Conservation (phyloP, 2,888 invertebrate species). For the Seladonia tumulorum region DNA sequence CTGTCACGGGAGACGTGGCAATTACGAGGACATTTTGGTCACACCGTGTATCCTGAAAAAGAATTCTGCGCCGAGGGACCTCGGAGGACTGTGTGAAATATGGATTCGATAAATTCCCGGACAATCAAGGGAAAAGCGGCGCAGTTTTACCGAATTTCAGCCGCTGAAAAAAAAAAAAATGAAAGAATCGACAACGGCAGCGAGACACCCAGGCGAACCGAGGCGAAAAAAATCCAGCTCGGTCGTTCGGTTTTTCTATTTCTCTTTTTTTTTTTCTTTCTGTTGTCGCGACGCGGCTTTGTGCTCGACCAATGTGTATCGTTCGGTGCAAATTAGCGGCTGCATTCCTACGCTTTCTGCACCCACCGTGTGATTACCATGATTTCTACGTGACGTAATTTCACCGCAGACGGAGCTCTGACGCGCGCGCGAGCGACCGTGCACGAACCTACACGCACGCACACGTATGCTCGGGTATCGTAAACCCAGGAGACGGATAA, state of each 20-base stretch:
- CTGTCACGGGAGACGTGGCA: background rate
- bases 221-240: background rate
- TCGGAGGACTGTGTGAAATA: background rate
- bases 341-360: slow-evolving; percentile 80
- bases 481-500: background rate
- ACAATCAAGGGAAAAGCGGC: background rate
- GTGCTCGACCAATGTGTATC: slow-evolving; percentile 28
- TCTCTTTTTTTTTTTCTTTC: background rate
- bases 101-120: background rate
- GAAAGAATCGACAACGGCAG: background rate
- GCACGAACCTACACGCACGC: background rate
- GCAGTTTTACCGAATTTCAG: background rate
- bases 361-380: slow-evolving; percentile 72
- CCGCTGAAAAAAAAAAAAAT: background rate
- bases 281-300: slow-evolving; percentile 13
- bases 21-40: background rate
- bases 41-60: too few relatives aligned
- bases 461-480: background rate
- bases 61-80: background rate
- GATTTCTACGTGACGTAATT: slow-evolving; percentile 79
- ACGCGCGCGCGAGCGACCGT: background rate
- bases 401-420: slow-evolving; percentile 50
- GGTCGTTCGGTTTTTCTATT: background rate
- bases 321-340: slow-evolving; percentile 63
- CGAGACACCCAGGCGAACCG: background rate